Evolutionary conservation across 2,888 invertebrate species (phyloP).

Genomic region (Panzeria rudis): DNA sequence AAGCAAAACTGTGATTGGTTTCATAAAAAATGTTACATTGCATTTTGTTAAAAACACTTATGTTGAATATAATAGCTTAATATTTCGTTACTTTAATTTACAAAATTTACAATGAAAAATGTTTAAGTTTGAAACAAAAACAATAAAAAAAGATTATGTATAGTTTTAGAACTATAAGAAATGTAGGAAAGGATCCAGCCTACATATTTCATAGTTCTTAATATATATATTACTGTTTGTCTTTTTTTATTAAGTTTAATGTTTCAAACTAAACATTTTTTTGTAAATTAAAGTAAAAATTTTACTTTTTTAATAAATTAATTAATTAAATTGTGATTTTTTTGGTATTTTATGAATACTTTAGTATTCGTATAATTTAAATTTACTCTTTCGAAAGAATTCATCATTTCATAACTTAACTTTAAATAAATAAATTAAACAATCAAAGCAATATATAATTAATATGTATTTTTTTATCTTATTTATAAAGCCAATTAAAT

Average conservation of each 20-base stretch:
- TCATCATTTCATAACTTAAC: background rate
- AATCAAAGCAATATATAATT: conserved; percentile 47
- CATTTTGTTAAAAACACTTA: conserved; percentile 61
- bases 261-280: no score
- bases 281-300: no score
- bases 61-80: conserved; percentile 33
- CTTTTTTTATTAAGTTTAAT: no score
- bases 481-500: conserved; percentile 50
- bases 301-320: background rate
- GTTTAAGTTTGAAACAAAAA: no score
- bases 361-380: conserved; percentile 34
- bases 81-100: no score
- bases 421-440: conserved; percentile 21
- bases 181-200: no score
- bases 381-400: conserved; percentile 18
- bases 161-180: no score
- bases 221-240: no score
- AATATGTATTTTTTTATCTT: background rate
- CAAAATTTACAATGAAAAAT: no score
- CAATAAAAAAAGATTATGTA: no score
- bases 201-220: no score
- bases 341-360: conserved; percentile 22
- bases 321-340: background rate
- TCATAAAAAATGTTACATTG: conserved; percentile 55
- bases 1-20: conserved; percentile 36